phyloP scores from a whole-genome alignment of 1,140 invertebrate species.

The Scaptodrosophila lebanonensis region DNA sequence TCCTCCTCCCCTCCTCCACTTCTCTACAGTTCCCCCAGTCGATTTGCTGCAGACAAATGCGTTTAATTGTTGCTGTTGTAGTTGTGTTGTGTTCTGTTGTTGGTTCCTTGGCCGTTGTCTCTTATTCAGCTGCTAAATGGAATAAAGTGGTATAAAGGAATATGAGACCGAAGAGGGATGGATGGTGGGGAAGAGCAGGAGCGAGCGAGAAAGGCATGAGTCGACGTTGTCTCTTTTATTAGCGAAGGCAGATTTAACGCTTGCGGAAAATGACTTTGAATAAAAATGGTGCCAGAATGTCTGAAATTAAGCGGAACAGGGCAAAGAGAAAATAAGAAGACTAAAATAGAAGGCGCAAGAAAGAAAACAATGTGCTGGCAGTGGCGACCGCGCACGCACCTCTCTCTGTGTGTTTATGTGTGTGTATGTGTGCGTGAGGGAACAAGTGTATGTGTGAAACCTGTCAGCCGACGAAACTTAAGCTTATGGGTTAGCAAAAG shows the following conservation, averaged over 20 bases:
- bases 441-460: too few species aligned
- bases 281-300: slow-evolving; percentile 65
- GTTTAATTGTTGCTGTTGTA: slow-evolving; percentile 9
- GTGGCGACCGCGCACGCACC: neutral
- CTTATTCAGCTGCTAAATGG: slow-evolving; percentile 2
- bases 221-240: too few species aligned
- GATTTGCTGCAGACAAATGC: slow-evolving; percentile 22
- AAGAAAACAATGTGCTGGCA: slow-evolving; percentile 36
- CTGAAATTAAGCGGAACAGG: slow-evolving; percentile 56
- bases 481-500: too few species aligned
- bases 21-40: slow-evolving; percentile 17
- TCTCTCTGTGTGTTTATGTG: slow-evolving; percentile 8
- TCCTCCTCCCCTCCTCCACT: too few species aligned
- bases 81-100: neutral
- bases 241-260: slow-evolving; percentile 48
- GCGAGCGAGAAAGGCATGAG: slow-evolving; percentile 33
- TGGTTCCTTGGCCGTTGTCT: too few species aligned
- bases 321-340: slow-evolving; percentile 28
- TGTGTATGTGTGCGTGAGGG: slow-evolving; percentile 2
- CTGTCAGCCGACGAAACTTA: slow-evolving; percentile 30
- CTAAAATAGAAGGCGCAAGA: slow-evolving; percentile 14
- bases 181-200: too few species aligned
- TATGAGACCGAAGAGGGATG: too few species aligned
- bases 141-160: slow-evolving; percentile 11
- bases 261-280: slow-evolving; percentile 56